A percentile compares a stretch with the other conserved stretches of the same genome.
Conservation (phyloP, 2,888 invertebrate species). For the Lacanobia wlatinum region DNA sequence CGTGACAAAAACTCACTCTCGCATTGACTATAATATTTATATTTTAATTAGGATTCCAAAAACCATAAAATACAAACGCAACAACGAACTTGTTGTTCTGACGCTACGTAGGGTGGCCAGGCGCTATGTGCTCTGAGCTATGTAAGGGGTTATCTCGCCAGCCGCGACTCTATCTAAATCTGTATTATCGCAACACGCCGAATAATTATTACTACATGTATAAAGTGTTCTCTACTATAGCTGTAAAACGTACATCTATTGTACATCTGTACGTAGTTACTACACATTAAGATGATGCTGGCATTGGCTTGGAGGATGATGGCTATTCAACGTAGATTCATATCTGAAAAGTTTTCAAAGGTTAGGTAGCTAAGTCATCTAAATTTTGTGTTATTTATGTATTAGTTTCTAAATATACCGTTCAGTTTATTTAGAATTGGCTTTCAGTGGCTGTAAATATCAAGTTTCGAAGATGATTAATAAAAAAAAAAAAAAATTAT, state of each 20-base stretch:
- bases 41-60: too few relatives aligned
- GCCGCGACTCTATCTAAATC: constrained; percentile 89
- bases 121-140: constrained; percentile 89
- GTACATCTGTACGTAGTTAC: constrained; percentile 20
- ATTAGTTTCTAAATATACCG: background rate
- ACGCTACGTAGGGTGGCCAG: constrained; percentile 81
- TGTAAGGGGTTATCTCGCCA: constrained; percentile 90
- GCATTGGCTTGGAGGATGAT: too few relatives aligned
- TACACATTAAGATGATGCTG: too few relatives aligned
- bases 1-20: too few relatives aligned
- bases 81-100: constrained; percentile 54
- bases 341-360: constrained; percentile 47
- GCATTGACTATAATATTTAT: too few relatives aligned
- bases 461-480: constrained; percentile 9
- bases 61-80: background rate
- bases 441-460: background rate
- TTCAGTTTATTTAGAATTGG: background rate
- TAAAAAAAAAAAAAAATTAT: too few relatives aligned
- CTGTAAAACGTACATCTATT: constrained; percentile 32
- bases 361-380: constrained; percentile 15
- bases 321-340: constrained; percentile 49
- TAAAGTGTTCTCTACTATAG: constrained; percentile 59
- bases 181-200: constrained; percentile 89
- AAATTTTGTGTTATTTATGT: constrained; percentile 18
- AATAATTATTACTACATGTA: constrained; percentile 89